Evolutionary conservation across 2,888 invertebrate genomes (phyloP), one percentile per base, ranked within the genome.

Genomic region (Himalopsyche japonica): DNA sequence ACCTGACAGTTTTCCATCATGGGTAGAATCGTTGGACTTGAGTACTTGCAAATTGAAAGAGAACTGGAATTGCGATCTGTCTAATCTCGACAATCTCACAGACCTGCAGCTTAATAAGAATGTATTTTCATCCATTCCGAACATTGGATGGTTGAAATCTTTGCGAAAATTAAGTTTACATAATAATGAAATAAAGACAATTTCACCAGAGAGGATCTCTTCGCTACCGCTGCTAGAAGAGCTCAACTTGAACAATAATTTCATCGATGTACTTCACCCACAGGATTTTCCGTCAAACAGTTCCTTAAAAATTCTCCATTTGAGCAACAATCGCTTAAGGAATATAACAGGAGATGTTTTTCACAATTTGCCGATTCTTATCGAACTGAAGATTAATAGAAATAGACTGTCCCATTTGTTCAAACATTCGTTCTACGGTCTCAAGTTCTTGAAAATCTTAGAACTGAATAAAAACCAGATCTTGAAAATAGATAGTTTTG

Each of bases 401-500:
- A 98, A 98, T 93, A 94, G 93, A 87, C 92, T 96, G 86, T 91
- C 91, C 86, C 91, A 91, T 80, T 90, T 98, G 81, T 94, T 95
- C n/a, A 95, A 95, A 89, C 95, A 95, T 88, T 92, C 96, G 48
- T 97, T 98, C 89, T 93, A 92, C 87, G 93, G 94, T 88, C 93
- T 96, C 86, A 93, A 91, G 86, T 93, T 93, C 87, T 91, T 98
- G 27, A 95, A 94, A 90, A 94, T 94, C 88, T 90, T 98, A 94
- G 97, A 97, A 90, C 90, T 98, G 81, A 98, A 96, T 90, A 94
- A 96, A 88, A 98, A 98, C 90, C 95, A 95, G 88, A 90, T 98
- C 81, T 94, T 93, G 88, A 94, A 94, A 88, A 95, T 98, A 87
- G 95, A 96, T 89, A 96, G 96, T 84, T 93, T 98, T 82, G 94